Conservation (phyloP, 2,888 invertebrate species). For the Sycophila texana region DNA sequence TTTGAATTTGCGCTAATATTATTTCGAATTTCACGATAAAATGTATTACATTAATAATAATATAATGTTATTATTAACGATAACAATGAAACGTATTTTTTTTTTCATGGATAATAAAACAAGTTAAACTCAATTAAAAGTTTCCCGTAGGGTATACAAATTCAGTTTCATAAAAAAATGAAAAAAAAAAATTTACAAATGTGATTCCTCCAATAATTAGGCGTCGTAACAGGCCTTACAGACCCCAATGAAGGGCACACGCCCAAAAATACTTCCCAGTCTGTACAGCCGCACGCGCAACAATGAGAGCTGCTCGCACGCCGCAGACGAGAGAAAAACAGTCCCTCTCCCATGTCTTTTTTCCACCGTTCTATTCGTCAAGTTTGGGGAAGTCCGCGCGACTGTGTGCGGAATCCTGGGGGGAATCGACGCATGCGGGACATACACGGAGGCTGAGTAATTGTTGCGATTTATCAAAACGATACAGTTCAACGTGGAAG, state of each 20-base stretch:
- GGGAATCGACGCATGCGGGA: conserved; percentile 5
- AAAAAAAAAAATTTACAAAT: background rate
- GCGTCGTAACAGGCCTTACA: background rate
- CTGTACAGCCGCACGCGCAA: conserved; percentile 3
- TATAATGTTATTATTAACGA: too few relatives aligned
- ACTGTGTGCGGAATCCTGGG: background rate
- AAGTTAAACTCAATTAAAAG: too few relatives aligned
- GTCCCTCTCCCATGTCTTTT: conserved; percentile 30
- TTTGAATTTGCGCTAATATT: too few relatives aligned
- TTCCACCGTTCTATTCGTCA: conserved; percentile 5
- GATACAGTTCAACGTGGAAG: conserved; percentile 59
- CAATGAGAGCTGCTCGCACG: conserved; percentile 5
- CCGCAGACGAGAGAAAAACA: conserved; percentile 8
- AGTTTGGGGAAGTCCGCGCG: background rate
- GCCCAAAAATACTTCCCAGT: background rate
- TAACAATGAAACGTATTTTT: too few relatives aligned
- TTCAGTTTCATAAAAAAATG: background rate
- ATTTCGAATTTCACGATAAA: too few relatives aligned
- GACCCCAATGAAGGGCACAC: background rate
- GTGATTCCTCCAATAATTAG: conserved; percentile 26
- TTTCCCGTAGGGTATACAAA: too few relatives aligned
- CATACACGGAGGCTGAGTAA: conserved; percentile 62
- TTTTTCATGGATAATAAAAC: too few relatives aligned
- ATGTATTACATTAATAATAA: too few relatives aligned
- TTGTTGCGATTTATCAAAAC: conserved; percentile 71